Conservation (phyloP, 2,113 vertebrate species). For the Danionella cerebrum region DNA sequence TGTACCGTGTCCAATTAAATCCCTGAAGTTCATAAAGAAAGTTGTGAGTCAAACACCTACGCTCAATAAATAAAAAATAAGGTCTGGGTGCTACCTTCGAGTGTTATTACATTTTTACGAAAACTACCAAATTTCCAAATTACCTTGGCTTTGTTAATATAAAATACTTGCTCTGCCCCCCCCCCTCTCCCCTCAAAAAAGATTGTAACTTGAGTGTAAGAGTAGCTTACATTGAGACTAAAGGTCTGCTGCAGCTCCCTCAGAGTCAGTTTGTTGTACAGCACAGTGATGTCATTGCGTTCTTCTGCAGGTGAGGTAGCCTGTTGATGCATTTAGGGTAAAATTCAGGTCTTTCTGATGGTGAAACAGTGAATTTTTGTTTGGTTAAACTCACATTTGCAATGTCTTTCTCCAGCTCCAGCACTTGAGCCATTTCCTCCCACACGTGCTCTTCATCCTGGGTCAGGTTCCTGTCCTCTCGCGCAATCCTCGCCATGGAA, state of each 20-base stretch:
- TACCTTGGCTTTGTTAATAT: too few species aligned
- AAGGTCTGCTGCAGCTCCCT: constrained; percentile 76
- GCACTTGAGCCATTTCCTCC: constrained; percentile 81
- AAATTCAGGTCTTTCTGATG: background rate
- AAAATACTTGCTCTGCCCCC: too few species aligned
- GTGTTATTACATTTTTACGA: too few species aligned
- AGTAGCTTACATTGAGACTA: constrained; percentile 76
- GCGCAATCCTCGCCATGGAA: constrained; percentile 77
- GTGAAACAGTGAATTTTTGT: too few species aligned
- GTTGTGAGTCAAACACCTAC: too few species aligned
- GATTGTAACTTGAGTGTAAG: too few species aligned
- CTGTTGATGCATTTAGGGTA: constrained; percentile 50
- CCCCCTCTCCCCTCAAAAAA: too few species aligned
- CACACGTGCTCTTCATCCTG: constrained; percentile 67
- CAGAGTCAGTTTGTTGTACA: constrained; percentile 91
- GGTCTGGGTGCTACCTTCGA: too few species aligned
- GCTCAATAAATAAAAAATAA: too few species aligned
- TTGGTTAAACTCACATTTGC: constrained; percentile 75
- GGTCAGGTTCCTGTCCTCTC: constrained; percentile 76
- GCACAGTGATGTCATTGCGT: constrained; percentile 82
- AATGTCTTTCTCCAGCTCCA: constrained; percentile 85
- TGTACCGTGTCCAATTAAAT: constrained; percentile 91
- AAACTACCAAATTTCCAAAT: too few species aligned
- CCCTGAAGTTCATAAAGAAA: constrained; percentile 59
- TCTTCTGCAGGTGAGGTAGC: constrained; percentile 84